phyloP scores from a whole-genome alignment of 2,888 invertebrate genomes.

The Zaprionus lineosus region DNA sequence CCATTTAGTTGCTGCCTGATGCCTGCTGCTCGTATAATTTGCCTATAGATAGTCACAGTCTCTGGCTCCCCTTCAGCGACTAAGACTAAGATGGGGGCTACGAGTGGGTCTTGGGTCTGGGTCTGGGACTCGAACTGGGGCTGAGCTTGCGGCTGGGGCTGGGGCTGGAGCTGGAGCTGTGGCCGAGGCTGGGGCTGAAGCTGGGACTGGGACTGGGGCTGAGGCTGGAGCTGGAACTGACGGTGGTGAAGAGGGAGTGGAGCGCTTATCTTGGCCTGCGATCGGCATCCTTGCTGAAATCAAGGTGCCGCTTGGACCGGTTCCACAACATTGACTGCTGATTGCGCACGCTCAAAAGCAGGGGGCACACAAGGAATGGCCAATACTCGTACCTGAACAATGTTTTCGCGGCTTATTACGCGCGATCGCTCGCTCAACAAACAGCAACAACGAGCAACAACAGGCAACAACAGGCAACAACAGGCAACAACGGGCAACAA shows the following conservation, averaged over 20 bases:
- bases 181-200: too few relatives aligned
- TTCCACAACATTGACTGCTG: constrained; percentile 45
- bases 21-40: constrained; percentile 45
- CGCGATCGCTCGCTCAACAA: constrained; percentile 57
- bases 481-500: constrained; percentile 12
- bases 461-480: constrained; percentile 8
- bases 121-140: background rate
- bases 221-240: background rate
- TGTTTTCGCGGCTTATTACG: constrained; percentile 81
- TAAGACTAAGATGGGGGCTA: background rate
- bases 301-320: constrained; percentile 66
- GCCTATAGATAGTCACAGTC: constrained; percentile 43
- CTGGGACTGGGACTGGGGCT: too few relatives aligned
- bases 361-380: constrained; percentile 17
- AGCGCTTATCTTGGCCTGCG: constrained; percentile 37
- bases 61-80: constrained; percentile 10
- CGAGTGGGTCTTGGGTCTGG: background rate
- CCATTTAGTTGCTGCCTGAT: too few relatives aligned
- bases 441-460: constrained; percentile 22
- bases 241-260: background rate
- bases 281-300: constrained; percentile 58
- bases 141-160: background rate
- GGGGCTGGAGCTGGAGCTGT: background rate
- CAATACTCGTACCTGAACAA: constrained; percentile 68
- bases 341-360: constrained; percentile 30